Evolutionary conservation across 2,797 vertebrate species (phyloP).

Genomic region (Emydoidea blandingii): DNA sequence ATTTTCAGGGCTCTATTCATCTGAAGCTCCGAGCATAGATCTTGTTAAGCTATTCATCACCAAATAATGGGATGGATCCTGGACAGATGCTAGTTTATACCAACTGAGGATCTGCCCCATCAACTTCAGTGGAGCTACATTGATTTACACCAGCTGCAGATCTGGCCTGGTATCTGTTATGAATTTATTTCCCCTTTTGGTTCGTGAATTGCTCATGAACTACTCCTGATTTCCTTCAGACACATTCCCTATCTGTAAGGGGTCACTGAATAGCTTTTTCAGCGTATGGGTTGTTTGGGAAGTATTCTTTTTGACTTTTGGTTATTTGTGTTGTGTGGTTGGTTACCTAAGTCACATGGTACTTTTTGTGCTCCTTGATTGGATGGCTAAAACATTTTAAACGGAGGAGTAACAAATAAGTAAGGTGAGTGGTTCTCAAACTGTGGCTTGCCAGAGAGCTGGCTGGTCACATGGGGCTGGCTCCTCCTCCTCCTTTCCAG

Average conservation of each 20-base stretch:
- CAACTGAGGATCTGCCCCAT: not conserved
- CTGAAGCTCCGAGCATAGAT: not conserved
- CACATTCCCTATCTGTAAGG: not conserved
- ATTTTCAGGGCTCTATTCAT: not conserved
- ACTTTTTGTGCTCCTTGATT: fast-evolving
- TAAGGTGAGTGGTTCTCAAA: fast-evolving
- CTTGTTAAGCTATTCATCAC: not conserved
- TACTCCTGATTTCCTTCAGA: not conserved
- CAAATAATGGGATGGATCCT: not conserved
- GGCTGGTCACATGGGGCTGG: not conserved
- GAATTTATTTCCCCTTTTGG: not conserved
- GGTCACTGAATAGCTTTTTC: no score
- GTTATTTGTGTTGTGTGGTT: fast-evolving
- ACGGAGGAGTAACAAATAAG: not conserved
- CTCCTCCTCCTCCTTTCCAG: not conserved
- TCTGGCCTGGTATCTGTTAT: no score
- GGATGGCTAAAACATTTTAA: fast-evolving
- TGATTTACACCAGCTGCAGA: not conserved
- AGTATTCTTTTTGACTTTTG: not conserved
- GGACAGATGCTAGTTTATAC: not conserved
- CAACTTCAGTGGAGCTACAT: not conserved
- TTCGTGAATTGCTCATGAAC: not conserved
- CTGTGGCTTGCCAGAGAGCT: not conserved
- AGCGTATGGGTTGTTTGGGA: fast-evolving
- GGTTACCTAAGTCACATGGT: fast-evolving